Evolutionary conservation across 2,797 vertebrate species (phyloP).

Genomic region (Amniataba percoides): DNA sequence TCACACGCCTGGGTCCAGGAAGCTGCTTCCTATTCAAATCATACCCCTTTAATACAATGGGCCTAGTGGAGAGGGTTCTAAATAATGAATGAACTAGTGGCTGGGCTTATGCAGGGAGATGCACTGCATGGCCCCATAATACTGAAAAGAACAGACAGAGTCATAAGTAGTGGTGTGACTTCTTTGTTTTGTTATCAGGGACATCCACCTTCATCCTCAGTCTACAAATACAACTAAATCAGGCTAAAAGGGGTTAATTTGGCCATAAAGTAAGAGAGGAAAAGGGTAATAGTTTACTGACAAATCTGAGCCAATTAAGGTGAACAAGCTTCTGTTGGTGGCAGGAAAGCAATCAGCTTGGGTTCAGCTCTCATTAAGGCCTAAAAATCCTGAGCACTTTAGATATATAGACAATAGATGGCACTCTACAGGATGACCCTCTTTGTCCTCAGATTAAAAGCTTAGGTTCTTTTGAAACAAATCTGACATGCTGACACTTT

Average conservation of each 20-base stretch:
- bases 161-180: slow-evolving; percentile 70
- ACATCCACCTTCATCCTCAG: slow-evolving; percentile 45
- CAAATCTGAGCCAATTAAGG: slow-evolving; percentile 70
- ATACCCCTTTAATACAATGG: slow-evolving; percentile 82
- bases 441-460: slow-evolving; percentile 74
- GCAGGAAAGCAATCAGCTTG: slow-evolving; percentile 67
- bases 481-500: slow-evolving; percentile 67
- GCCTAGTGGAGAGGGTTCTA: slow-evolving; percentile 74
- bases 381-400: slow-evolving; percentile 68
- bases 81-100: slow-evolving; percentile 84
- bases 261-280: slow-evolving; percentile 61
- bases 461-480: slow-evolving; percentile 55
- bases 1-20: slow-evolving; percentile 76
- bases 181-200: slow-evolving; percentile 60
- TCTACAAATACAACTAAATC: slow-evolving; percentile 68
- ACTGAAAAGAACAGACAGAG: slow-evolving; percentile 69
- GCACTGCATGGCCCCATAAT: slow-evolving; percentile 73
- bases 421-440: slow-evolving; percentile 39
- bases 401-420: slow-evolving; percentile 67
- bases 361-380: slow-evolving; percentile 72
- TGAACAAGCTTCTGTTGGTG: slow-evolving; percentile 56
- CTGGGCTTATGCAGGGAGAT: slow-evolving; percentile 82
- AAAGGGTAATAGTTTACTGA: slow-evolving; percentile 54
- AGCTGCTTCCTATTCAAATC: slow-evolving; percentile 84
- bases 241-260: slow-evolving; percentile 55